Percentiles rank a stretch among this genome's conserved stretches.
Conservation (phyloP, 2,888 invertebrate species). For the Leptinotarsa juncta region DNA sequence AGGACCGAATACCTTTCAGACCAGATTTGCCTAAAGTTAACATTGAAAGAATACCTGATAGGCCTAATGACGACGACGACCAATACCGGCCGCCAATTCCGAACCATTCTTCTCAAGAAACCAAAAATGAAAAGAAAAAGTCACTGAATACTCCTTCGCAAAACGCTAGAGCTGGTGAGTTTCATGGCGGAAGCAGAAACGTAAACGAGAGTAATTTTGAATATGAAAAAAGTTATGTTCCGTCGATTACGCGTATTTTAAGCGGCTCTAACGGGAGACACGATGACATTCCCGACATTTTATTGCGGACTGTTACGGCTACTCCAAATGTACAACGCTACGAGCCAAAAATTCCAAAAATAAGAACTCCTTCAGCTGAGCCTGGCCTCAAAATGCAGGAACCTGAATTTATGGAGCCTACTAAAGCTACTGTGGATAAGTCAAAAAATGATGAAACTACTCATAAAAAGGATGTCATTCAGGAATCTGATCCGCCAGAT, state of each 20-base stretch:
- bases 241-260: slow-evolving; percentile 85
- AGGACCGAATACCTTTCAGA: slow-evolving; percentile 83
- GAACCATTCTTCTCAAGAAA: slow-evolving; percentile 39
- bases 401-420: slow-evolving; percentile 37
- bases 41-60: slow-evolving; percentile 56
- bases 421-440: slow-evolving; percentile 40
- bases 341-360: slow-evolving; percentile 57
- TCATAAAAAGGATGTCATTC: slow-evolving; percentile 50
- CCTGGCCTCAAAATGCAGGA: slow-evolving; percentile 56
- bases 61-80: slow-evolving; percentile 42
- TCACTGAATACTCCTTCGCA: slow-evolving; percentile 81
- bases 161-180: slow-evolving; percentile 67
- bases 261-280: slow-evolving; percentile 88
- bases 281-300: slow-evolving; percentile 83
- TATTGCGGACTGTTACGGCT: slow-evolving; percentile 75
- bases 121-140: slow-evolving; percentile 73
- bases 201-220: slow-evolving; percentile 63
- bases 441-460: slow-evolving; percentile 48
- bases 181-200: slow-evolving; percentile 59
- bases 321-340: slow-evolving; percentile 60
- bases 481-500: slow-evolving; percentile 52
- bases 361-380: slow-evolving; percentile 54
- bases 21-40: slow-evolving; percentile 71
- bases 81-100: slow-evolving; percentile 39
- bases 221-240: slow-evolving; percentile 69